A percentile compares a stretch with the other conserved stretches of the same genome.
These are phyloP conservation scores for Toxotes jaculatrix DNA, from an alignment of 2,113 vertebrate species.

Conservation along the genomic window DNA sequence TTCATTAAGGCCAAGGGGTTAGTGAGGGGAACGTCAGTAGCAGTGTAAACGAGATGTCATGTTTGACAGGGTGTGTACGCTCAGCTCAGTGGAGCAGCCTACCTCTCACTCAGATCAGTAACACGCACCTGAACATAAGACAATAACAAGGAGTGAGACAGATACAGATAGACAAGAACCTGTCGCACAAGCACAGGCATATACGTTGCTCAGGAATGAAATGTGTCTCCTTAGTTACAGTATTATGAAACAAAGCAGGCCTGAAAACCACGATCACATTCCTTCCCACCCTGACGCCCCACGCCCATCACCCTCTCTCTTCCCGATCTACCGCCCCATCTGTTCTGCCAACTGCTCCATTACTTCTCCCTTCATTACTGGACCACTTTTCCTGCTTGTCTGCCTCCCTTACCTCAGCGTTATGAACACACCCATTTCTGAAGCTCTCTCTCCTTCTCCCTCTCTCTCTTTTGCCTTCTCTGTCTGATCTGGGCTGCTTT, in stretches of 20 bases:
- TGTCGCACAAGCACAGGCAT: conserved; percentile 69
- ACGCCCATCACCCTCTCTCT: conserved; percentile 60
- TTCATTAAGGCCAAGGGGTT: conserved; percentile 48
- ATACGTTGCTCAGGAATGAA: conserved; percentile 64
- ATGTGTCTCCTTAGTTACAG: conserved; percentile 74
- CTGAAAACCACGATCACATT: conserved; percentile 72
- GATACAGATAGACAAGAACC: conserved; percentile 50
- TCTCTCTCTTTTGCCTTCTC: conserved; percentile 19
- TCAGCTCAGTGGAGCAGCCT: conserved; percentile 20
- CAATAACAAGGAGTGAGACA: conserved; percentile 43
- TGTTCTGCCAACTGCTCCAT: conserved; percentile 71
- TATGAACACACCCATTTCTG: conserved; percentile 50
- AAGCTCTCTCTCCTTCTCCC: conserved; percentile 31
- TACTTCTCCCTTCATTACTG: conserved; percentile 65
- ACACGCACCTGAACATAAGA: conserved; percentile 61
- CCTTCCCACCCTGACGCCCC: conserved; percentile 64
- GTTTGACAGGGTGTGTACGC: conserved; percentile 68
- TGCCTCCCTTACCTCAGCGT: conserved; percentile 48
- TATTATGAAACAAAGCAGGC: conserved; percentile 79
- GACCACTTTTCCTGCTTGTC: conserved; percentile 56
- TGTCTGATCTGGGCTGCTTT: conserved; percentile 60
- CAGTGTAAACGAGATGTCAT: conserved; percentile 66
- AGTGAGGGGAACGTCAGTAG: conserved; percentile 42
- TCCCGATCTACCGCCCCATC: conserved; percentile 59
- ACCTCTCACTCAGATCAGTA: conserved; percentile 22